These are phyloP conservation scores for Phortica variegata DNA, from an alignment of 1,140 invertebrate species.

Conservation along the genomic window DNA sequence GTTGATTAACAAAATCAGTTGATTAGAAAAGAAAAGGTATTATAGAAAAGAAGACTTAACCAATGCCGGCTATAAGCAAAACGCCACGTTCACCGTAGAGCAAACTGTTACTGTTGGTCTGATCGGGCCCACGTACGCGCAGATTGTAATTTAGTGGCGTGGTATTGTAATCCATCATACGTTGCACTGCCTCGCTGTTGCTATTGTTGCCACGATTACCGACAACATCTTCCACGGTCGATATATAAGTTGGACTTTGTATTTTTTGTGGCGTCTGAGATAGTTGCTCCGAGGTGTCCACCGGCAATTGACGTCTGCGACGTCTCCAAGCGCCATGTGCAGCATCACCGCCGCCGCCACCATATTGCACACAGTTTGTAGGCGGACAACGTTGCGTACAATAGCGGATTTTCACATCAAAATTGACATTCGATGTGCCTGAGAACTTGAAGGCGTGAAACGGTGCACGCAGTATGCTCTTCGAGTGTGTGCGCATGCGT, in stretches of 20 bases:
- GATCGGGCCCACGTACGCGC: conserved; percentile 55
- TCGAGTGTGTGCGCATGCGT: conserved; percentile 41
- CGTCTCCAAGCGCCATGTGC: conserved; percentile 16
- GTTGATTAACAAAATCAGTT: conserved; percentile 5
- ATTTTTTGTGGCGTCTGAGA: conserved; percentile 23
- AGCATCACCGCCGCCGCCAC: neutral
- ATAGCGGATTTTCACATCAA: conserved; percentile 60
- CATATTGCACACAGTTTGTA: conserved; percentile 31
- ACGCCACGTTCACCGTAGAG: conserved; percentile 58
- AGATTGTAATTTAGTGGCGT: conserved; percentile 59
- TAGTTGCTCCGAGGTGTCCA: conserved; percentile 10
- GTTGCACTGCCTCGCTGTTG: conserved; percentile 8
- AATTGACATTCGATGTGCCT: conserved; percentile 57
- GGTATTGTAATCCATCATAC: conserved; percentile 28
- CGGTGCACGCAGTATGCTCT: conserved; percentile 44
- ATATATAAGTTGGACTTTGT: conserved; percentile 46
- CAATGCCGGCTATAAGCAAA: conserved; percentile 59
- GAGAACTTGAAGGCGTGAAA: conserved; percentile 62
- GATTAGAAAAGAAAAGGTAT: neutral
- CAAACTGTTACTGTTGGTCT: conserved; percentile 49
- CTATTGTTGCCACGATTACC: neutral
- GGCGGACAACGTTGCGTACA: conserved; percentile 54
- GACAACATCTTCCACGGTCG: conserved; percentile 40
- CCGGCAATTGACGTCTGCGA: conserved; percentile 16
- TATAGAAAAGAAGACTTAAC: conserved; percentile 28